phyloP scores from a whole-genome alignment of 2,888 invertebrate species.

The Athalia rosae region DNA sequence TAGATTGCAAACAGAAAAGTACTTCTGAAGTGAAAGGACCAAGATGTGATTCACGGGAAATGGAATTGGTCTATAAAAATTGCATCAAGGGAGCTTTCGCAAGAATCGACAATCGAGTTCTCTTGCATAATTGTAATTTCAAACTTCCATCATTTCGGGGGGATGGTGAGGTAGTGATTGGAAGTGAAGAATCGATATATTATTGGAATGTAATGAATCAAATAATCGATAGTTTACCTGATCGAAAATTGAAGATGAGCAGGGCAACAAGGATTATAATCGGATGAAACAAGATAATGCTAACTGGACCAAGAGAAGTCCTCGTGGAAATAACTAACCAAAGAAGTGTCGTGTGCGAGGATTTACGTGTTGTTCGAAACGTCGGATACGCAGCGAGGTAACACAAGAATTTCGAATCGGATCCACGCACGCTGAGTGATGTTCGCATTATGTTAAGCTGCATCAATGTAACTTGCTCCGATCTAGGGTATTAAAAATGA shows the following conservation, averaged over 20 bases:
- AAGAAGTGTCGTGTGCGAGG: conserved; percentile 24
- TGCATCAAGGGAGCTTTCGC: neutral
- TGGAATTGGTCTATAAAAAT: neutral
- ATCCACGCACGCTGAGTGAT: conserved; percentile 38
- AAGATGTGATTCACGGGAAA: neutral
- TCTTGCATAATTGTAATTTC: neutral
- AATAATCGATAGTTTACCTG: neutral
- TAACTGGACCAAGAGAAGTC: conserved; percentile 8
- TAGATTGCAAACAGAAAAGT: conserved; percentile 15
- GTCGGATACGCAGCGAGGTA: conserved; percentile 35
- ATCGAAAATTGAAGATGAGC: neutral
- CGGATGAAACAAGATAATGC: conserved; percentile 8
- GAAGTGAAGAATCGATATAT: too few species aligned
- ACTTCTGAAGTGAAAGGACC: conserved; percentile 11
- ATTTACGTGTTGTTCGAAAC: conserved; percentile 36
- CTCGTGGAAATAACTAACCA: conserved; percentile 30
- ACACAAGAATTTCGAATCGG: conserved; percentile 38
- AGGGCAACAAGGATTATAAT: neutral
- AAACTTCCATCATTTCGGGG: too few species aligned
- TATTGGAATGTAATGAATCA: too few species aligned
- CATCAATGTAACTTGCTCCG: conserved; percentile 25
- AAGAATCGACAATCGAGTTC: conserved; percentile 3
- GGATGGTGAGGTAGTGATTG: too few species aligned
- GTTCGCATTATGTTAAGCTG: conserved; percentile 36
- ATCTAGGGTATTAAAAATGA: conserved; percentile 19